A percentile compares a stretch with the other conserved stretches of the same genome.
These are phyloP conservation scores for Bombus impatiens DNA, from an alignment of 1,140 invertebrate genomes.

Conservation along the genomic window DNA sequence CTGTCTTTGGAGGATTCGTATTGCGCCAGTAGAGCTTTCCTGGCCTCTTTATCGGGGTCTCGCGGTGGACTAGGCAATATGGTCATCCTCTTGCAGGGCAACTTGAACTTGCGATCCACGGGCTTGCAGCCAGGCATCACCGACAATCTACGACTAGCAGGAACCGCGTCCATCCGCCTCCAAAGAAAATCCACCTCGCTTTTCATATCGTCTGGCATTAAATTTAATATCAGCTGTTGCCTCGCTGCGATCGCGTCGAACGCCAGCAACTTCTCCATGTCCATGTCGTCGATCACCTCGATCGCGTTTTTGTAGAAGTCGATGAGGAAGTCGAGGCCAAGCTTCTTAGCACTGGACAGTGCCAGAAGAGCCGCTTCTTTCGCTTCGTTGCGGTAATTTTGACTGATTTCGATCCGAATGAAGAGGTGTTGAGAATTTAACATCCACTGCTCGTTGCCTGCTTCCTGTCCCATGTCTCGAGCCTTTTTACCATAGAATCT, in stretches of 20 bases:
- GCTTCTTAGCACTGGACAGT: conserved; percentile 61
- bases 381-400: conserved; percentile 74
- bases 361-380: conserved; percentile 67
- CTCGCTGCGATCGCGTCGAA: conserved; percentile 64
- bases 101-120: conserved; percentile 64
- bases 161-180: conserved; percentile 70
- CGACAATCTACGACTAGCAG: conserved; percentile 68
- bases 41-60: conserved; percentile 59
- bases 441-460: conserved; percentile 62
- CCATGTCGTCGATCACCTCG: conserved; percentile 61
- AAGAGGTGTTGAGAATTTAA: conserved; percentile 72
- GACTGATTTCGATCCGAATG: conserved; percentile 71
- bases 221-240: conserved; percentile 64
- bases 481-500: conserved; percentile 75
- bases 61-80: conserved; percentile 57
- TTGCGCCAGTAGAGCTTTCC: conserved; percentile 53
- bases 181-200: conserved; percentile 66
- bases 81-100: conserved; percentile 65
- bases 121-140: conserved; percentile 77
- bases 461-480: conserved; percentile 54
- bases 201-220: conserved; percentile 72
- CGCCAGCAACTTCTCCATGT: conserved; percentile 58
- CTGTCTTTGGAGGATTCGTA: conserved; percentile 56
- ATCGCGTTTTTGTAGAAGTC: conserved; percentile 72
- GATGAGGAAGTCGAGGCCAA: conserved; percentile 65